Evolutionary conservation across 2,888 invertebrate species (phyloP), one percentile per base, ranked within the genome.

Genomic region (Neelides folsomi): DNA sequence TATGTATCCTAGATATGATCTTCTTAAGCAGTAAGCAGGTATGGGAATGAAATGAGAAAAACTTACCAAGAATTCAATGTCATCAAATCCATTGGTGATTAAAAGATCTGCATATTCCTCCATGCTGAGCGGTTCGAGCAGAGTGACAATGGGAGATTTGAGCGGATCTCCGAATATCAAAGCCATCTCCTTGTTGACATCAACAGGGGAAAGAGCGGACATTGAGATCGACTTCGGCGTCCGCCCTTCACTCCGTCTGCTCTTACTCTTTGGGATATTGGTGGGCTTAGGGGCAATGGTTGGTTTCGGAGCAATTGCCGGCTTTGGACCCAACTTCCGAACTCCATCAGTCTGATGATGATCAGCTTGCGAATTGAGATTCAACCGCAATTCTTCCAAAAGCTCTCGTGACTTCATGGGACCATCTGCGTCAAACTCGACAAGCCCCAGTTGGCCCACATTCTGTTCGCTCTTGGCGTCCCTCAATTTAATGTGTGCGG

Each of bases 141-240:
- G 87, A 45, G n/a, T 5, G 27, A 45, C 6, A 12, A 42, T 15
- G 4, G 12, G 18, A 42, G 5, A 5, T 15, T 19, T 42, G 18
- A 15, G 5, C 43, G n/a, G 9, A 8, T 34, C n/a, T 2, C 18
- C 45, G 34, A n/a, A 39, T 39, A 13, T 39, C 4, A 39, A 8
- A 39, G 39, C 88, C 88, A 94, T 93, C 74, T 94, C 93, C 72
- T 90, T 89, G 73, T 86, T 82, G 69, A 92, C 90, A 74, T 92
- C 88, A 71, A 89, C 89, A 2, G 89, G 88, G 68, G 87, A 88
- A 65, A 90, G 77, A 63, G 86, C 77, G 51, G 77, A 75, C 57
- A 76, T 71, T 20, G 75, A 72, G 54, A 60, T 73, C 70, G 64
- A 48, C 73, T 75, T 51, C 72, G 73, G 44, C 70, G 74, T 12